phyloP scores from a whole-genome alignment of 2,797 vertebrate species.

The Carcharodon carcharias region DNA sequence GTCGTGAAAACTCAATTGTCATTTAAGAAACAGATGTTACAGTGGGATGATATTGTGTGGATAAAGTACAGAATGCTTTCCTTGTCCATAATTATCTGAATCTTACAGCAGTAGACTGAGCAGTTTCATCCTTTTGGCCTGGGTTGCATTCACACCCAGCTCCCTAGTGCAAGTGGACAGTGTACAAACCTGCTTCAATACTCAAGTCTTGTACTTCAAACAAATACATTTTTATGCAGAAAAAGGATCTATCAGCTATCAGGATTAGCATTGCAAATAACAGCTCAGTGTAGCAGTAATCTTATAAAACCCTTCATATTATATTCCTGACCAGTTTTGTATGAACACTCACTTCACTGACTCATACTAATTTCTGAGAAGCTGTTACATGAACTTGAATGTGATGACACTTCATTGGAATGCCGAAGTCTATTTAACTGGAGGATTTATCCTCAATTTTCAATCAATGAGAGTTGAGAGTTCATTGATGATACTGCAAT shows the following conservation, averaged over 20 bases:
- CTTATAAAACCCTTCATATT: constrained; percentile 13
- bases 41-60: neutral
- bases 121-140: neutral
- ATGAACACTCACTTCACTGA: neutral
- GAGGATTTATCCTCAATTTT: neutral
- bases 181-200: neutral
- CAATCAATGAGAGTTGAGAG: neutral
- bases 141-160: neutral
- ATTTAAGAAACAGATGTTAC: neutral
- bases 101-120: neutral
- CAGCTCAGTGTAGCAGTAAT: constrained; percentile 23
- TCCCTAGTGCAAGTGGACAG: neutral
- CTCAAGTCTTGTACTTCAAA: neutral
- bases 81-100: neutral
- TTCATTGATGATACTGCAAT: neutral
- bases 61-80: neutral
- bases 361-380: constrained; percentile 16
- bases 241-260: neutral
- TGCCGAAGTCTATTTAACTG: neutral
- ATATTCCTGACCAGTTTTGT: constrained; percentile 11
- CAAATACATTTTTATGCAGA: neutral
- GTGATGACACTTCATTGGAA: neutral
- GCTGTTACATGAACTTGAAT: neutral
- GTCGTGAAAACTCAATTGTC: neutral
- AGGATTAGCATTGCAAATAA: constrained; percentile 10